Base-by-base conservation (phyloP, 2,888 invertebrate genomes). In the Noctua comes region DNA sequence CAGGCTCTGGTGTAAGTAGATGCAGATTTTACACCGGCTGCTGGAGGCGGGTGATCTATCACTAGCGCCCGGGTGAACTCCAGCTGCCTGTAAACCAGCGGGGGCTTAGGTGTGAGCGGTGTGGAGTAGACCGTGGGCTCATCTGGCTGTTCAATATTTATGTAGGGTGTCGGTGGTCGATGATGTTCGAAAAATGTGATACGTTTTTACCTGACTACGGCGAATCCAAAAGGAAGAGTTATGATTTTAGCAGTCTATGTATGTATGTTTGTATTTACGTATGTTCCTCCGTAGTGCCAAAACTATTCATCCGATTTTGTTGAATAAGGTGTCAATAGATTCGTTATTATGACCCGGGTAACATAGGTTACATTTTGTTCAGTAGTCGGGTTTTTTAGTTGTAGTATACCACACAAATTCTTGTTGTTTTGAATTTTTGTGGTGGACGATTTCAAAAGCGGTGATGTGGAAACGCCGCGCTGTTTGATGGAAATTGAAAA, bases 11-110 rank as follows among this genome's bases (percentile, higher is more conserved):
- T 89, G 92, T 93, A 93, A 95, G 93, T 92, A 93, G 93, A 95
- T 94, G 95, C 94, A 94, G 93, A 94, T 92, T 89, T 88, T 90
- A 88, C 92, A 91, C 93, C 93, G 93, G 93, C 90, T 94, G 95
- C 88, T 86, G 83, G 87, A 90, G 94, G 93, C 95, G 94, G 93
- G 92, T 91, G 91, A 95, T 95, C 95, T 92, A 94, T 95, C 95
- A 95, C 92, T 83, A 78, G 87, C 73, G 84, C 84, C 75, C 86
- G 88, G 80, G 82, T 83, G 88, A 84, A 73, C 85, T 51, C 78
- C 75, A 57, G 85, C 78, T 83, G 85, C 84, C 54, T 65, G 59
- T 57, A 57, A 59, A 70, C 79, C 81, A 75, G 87, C 75, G 83
- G 77, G 65, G 18, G 43, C 69, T 24, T 16, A 31, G 21, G 54